phyloP scores from a whole-genome alignment of 2,797 vertebrate genomes.

The Anableps anableps region DNA sequence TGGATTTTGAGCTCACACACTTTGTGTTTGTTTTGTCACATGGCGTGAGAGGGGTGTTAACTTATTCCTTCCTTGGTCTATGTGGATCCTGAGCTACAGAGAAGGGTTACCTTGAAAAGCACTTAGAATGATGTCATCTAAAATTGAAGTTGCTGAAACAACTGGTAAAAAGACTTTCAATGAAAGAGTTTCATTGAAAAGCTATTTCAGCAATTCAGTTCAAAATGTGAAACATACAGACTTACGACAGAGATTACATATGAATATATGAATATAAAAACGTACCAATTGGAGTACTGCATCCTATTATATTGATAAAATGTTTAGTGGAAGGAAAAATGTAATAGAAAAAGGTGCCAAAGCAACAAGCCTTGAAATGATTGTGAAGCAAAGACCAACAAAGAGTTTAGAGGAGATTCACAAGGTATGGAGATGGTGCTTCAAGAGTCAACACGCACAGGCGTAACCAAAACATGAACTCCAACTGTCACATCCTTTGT shows the following conservation, averaged over 20 bases:
- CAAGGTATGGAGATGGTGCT: neutral
- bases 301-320: neutral
- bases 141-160: conserved; percentile 30
- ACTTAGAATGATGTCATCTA: conserved; percentile 50
- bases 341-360: neutral
- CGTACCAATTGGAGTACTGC: neutral
- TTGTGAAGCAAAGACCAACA: neutral
- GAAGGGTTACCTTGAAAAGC: conserved; percentile 15
- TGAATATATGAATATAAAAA: neutral
- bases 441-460: neutral
- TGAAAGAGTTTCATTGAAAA: neutral
- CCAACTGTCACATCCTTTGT: neutral
- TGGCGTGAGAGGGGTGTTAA: neutral
- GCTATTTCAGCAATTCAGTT: neutral
- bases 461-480: neutral
- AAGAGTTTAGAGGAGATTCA: neutral
- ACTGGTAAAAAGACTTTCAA: too few relatives aligned
- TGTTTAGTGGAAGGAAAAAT: neutral
- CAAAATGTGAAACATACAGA: neutral
- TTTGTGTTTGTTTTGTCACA: neutral
- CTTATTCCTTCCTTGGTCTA: conserved; percentile 4
- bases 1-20: neutral
- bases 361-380: neutral
- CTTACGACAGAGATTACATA: neutral
- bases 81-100: conserved; percentile 12